Evolutionary conservation across 2,888 invertebrate genomes (phyloP).

Genomic region (Andrena bicolor): DNA sequence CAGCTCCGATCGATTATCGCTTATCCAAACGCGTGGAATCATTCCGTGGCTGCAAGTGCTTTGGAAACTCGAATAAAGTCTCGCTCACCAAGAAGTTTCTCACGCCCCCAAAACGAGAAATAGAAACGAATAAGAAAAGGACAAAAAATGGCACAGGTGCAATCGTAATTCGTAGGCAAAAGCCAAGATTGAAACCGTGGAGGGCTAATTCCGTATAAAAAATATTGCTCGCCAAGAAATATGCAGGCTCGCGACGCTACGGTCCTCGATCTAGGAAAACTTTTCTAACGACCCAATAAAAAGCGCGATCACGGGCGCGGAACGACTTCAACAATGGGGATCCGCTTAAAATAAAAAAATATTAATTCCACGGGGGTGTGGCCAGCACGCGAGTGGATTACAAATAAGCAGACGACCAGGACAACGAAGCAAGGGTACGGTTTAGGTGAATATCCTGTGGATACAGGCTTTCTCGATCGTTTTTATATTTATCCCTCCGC

Average conservation of each 20-base stretch:
- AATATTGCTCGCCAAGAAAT: not conserved
- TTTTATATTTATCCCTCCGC: not conserved
- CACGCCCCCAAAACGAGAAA: too few species aligned
- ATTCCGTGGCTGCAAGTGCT: constrained; percentile 6
- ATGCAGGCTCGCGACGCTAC: not conserved
- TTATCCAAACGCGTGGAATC: constrained; percentile 13
- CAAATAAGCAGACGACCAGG: not conserved
- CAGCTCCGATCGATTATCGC: constrained; percentile 20
- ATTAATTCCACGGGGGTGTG: not conserved
- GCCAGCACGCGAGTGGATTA: not conserved
- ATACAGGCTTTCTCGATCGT: not conserved
- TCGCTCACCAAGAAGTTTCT: not conserved
- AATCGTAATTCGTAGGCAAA: not conserved
- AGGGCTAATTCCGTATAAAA: not conserved
- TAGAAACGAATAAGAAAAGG: too few species aligned
- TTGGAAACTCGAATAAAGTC: constrained; percentile 20
- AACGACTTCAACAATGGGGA: not conserved
- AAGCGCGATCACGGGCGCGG: not conserved
- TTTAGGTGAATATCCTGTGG: not conserved
- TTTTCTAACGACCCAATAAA: not conserved
- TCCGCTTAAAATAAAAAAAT: not conserved
- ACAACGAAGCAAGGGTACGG: too few species aligned
- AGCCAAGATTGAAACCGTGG: not conserved
- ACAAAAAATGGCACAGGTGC: constrained; percentile 7
- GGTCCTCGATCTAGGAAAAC: not conserved